Evolutionary conservation across 2,113 vertebrate species (phyloP), one percentile per base, ranked within the genome.

Genomic region (Pterocles orientalis): DNA sequence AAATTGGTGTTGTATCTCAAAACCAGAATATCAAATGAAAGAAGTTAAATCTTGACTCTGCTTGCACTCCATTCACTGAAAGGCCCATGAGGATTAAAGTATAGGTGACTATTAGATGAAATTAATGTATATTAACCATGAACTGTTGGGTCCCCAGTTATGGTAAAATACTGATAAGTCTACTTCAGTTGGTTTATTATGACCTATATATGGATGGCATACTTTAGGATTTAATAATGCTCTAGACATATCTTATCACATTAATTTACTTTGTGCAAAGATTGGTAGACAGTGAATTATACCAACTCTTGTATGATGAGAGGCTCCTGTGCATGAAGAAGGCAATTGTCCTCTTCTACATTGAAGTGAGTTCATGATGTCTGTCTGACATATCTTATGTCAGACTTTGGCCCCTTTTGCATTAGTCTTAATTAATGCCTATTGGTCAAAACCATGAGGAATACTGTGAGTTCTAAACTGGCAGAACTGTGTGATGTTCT

Each of bases 301-400:
- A 21, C 4, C 47, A 47, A 31, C 47, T 75, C 57, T 66, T 17
- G 2, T 10, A 33, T 41, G 2, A 1, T 25, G 36, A n/a, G 25
- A 91, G 51, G 25, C 18, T 2, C 1, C 6, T 1, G 1, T 8
- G 5, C 0, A 0, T 17, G 50, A 73, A 41, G 62, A 12, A 12
- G 18, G 28, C 11, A 45, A 0, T 34, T 73, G 26, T 58, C 23
- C 26, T 2, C 10, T 61, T 87, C 26, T 39, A 41, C 21, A 10
- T 2, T 28, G 54, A 64, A 56, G 14, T 48, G 29, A 29, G 33
- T 34, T 73, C 20, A 14, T 0, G 1, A 21, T 43, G 16, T 10
- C n/a, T 91, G 45, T 12, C 10, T 64, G 53, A 50, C 45, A 51
- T 14, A 54, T 19, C 21, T 15, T 3, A 1, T 50, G 18, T 20